Evolutionary conservation across 1,140 invertebrate species (phyloP).

Genomic region (Leptinotarsa lineolata): DNA sequence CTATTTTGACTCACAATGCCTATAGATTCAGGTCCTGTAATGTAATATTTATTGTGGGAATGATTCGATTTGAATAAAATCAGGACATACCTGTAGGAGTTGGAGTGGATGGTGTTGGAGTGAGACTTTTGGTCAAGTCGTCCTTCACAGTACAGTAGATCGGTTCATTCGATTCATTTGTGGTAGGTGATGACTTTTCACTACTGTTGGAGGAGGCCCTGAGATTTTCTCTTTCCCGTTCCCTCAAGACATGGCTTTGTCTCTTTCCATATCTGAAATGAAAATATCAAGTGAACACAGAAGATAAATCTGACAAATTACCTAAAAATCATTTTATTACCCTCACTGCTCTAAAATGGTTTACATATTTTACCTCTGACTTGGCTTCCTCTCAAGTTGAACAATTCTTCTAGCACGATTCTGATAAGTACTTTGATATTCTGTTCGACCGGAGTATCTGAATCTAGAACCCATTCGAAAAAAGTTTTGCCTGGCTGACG

Average conservation of each 20-base stretch:
- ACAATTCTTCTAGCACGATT: conserved; percentile 87
- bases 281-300: not conserved
- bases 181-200: conserved; percentile 41
- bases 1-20: conserved; percentile 44
- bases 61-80: not conserved
- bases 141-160: conserved; percentile 51
- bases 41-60: not conserved
- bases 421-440: conserved; percentile 92
- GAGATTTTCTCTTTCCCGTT: conserved; percentile 63
- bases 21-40: conserved; percentile 44
- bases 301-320: not conserved
- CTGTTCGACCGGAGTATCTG: conserved; percentile 91
- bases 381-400: conserved; percentile 93
- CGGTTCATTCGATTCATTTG: conserved; percentile 44
- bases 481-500: conserved; percentile 90
- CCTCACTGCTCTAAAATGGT: no score
- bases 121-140: conserved; percentile 47
- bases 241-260: conserved; percentile 73
- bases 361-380: conserved; percentile 77
- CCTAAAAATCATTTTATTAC: no score
- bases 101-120: conserved; percentile 36
- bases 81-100: conserved; percentile 23
- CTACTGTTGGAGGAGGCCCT: conserved; percentile 45
- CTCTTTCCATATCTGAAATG: conserved; percentile 80
- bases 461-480: conserved; percentile 96